Base-by-base conservation (phyloP, 2,888 invertebrate species). In the Petrolisthes cinctipes region DNA sequence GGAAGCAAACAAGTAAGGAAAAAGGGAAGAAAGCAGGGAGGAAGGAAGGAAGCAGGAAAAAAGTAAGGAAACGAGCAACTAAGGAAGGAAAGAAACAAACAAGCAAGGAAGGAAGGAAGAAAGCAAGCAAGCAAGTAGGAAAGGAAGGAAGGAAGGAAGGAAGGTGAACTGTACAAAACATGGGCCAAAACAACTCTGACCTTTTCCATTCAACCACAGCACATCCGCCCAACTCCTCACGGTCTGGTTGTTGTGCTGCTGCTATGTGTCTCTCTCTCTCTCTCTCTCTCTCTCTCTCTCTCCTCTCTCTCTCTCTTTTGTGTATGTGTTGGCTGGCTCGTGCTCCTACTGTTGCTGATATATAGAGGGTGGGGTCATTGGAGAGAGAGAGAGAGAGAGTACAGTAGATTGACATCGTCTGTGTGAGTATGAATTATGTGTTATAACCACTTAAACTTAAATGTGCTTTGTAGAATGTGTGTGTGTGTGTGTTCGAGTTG, bases 311-410 rank as follows among this genome's bases (percentile, higher is more conserved):
- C 37, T 37, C 37, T 37, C 37, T 37, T 37, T 1, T 51, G 54
- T 53, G 78, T 51, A 51, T 17, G 78, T 54, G 54, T 54, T 53
- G 54, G 78, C 54, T 54, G 17, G 51, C 78, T 78, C 78, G 54
- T 54, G 78, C 53, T 78, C 78, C 54, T 51, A n/a, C 53, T 78
- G 78, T 17, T 78, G 51, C 78, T 54, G 78, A 54, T 78, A 78
- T 53, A n/a, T 78, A 20, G 6, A 78, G 53, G 53, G n/a, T n/a
- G 54, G 53, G 6, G 37, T 37, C 37, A 37, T 37, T 37, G 37
- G 37, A 37, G 37, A 37, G 37, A 17, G 66, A 66, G 1, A 66
- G 66, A 66, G 66, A 66, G 66, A 66, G 66, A 66, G 14, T 11
- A 14, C 66, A 11, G 11, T 66, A 17, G 66, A 66, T 66, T 14